Evolutionary conservation across 2,888 invertebrate genomes (phyloP).

Genomic region (Cataglyphis livida): DNA sequence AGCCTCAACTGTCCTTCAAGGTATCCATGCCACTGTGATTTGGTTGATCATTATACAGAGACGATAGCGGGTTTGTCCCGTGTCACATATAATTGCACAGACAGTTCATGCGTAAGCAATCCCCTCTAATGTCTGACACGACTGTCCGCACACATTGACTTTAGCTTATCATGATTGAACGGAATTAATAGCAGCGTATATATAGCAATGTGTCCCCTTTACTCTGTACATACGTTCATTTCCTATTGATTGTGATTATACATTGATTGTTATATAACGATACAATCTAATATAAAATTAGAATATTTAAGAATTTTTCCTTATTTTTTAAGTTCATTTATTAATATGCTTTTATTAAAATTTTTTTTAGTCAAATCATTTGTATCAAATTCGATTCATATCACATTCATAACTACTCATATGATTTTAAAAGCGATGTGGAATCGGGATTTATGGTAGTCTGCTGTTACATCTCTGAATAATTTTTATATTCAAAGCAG

Average conservation of each 20-base stretch:
- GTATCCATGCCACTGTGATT: constrained; percentile 50
- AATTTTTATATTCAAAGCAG: constrained; percentile 34
- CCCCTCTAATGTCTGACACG: constrained; percentile 72
- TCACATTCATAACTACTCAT: neutral
- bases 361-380: neutral
- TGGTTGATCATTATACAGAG: constrained; percentile 66
- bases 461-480: neutral
- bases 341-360: neutral
- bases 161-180: constrained; percentile 74
- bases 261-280: neutral
- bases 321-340: neutral
- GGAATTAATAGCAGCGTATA: constrained; percentile 72
- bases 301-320: neutral
- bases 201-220: constrained; percentile 56
- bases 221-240: constrained; percentile 21
- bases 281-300: neutral
- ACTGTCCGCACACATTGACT: constrained; percentile 74
- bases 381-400: neutral
- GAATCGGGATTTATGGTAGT: neutral
- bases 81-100: constrained; percentile 65
- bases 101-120: constrained; percentile 74
- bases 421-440: neutral
- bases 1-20: constrained; percentile 15
- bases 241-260: constrained; percentile 10
- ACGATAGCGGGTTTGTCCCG: constrained; percentile 60